Base-by-base conservation (phyloP, 2,888 invertebrate species). In the Cryptops parisi region DNA sequence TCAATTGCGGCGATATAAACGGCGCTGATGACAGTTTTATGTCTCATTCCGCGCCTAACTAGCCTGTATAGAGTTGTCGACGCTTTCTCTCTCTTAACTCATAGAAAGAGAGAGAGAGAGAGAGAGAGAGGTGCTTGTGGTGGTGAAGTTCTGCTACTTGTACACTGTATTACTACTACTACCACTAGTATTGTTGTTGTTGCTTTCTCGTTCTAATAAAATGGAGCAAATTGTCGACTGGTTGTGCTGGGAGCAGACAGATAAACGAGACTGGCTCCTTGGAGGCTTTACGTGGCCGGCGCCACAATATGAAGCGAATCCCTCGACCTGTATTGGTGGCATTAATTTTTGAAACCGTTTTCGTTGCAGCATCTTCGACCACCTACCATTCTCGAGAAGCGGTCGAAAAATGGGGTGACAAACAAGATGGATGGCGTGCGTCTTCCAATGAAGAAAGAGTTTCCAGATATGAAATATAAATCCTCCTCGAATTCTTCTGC, bases 1-100 rank as follows among this genome's bases (percentile, higher is more conserved):
- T 52, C 52, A 52, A 52, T 52, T 43, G 44, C 27, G 27, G 44
- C 52, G 21, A 44, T 52, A 52, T 43, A 25, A 27, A 52, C 26
- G 44, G 27, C 33, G 44, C 19, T 45, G 52, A 52, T 52, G 52
- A 52, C 52, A 52, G 52, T 52, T 52, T 47, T 47, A 47, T 52
- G 52, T 52, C 27, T 44, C 44, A 52, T 52, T 52, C 24, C 52
- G 33, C 27, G 3, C 27, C 9, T 47, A 47, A 47, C 46, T 46
- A 46, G 21, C 5, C n/a, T 17, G 17, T 5, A 41, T 12, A n/a
- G 43, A 41, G 15, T 41, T 41, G 43, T 41, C 9, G 43, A 6
- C 5, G 15, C 43, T 41, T 17, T 19, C 43, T n/a, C 43, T 17
- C 9, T n/a, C 43, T 41, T 17, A 17, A 12, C 43, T 17, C 6